Evolutionary conservation across 2,888 invertebrate species (phyloP), one percentile per base, ranked within the genome.

Genomic region (Agrotis exclamationis): DNA sequence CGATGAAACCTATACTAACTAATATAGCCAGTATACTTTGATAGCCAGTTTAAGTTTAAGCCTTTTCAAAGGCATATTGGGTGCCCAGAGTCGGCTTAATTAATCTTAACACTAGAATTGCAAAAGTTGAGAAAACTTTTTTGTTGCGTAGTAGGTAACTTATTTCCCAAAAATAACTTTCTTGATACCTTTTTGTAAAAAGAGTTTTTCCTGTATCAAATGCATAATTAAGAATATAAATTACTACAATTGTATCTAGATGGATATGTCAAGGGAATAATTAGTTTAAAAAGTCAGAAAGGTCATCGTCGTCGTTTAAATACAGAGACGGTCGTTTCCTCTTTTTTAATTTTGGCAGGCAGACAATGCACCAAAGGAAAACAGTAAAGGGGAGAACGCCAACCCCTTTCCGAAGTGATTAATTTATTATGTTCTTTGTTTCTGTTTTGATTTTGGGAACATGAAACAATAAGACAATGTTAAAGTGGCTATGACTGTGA

Each of bases 371-470:
- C 91, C 91, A 90, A 93, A 94, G 94, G 93, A 94, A 95, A 95
- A 94, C 94, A 94, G 93, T 92, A 92, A 92, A 93, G 93, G 95
- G 94, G 94, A 92, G 90, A 85, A 85, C 88, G 86, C 85, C 89
- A 89, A 94, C 94, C 95, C 95, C 93, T 94, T 93, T 90, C 87
- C 85, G 89, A 88, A 90, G 94, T 95, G 96, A 96, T 95, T 95
- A 95, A 96, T 96, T 95, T 95, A 95, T 96, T 94, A 95, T 92
- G 92, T 92, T 92, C 94, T 94, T 94, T 95, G 94, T 95, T 94
- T 94, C 92, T 92, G 91, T 94, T 95, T 94, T 94, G 95, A 94
- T 94, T 95, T 92, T 85, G 87, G 88, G 87, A 87, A 89, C 85
- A 80, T 78, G 84, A 86, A 88, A 88, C 86, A 88, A 88, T 88